Evolutionary conservation across 2,113 vertebrate species (phyloP).

Genomic region (Chionodraco myersi): DNA sequence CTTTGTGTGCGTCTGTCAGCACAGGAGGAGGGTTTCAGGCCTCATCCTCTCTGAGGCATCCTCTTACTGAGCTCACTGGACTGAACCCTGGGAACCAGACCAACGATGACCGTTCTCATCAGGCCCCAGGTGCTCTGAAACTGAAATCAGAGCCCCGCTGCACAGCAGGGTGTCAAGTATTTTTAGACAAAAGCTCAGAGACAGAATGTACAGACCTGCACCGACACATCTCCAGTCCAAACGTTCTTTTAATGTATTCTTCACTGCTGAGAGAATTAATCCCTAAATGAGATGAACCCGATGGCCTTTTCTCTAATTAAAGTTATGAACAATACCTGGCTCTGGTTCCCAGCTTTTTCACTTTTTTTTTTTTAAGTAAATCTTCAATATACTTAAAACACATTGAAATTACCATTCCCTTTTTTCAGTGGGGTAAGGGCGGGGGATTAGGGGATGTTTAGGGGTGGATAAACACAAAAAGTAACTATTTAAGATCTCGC

Average conservation of each 20-base stretch:
- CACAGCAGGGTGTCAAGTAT: slow-evolving; percentile 12
- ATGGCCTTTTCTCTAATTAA: not conserved
- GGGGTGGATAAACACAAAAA: no score
- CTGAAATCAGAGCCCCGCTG: slow-evolving; percentile 53
- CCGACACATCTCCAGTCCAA: not conserved
- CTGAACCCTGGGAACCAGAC: slow-evolving; percentile 59
- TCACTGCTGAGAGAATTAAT: not conserved
- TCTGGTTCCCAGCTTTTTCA: not conserved
- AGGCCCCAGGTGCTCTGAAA: slow-evolving; percentile 20
- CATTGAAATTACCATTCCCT: no score
- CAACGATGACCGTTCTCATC: slow-evolving; percentile 34
- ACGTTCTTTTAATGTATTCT: not conserved
- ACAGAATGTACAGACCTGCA: not conserved
- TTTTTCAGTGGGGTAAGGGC: no score
- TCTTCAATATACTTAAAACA: not conserved
- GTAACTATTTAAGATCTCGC: no score
- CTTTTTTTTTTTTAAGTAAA: not conserved
- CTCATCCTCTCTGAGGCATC: slow-evolving; percentile 32
- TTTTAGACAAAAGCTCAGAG: slow-evolving; percentile 37
- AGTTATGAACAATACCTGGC: not conserved
- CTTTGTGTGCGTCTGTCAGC: slow-evolving; percentile 68
- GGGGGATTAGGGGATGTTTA: no score
- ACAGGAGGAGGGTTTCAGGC: slow-evolving; percentile 56
- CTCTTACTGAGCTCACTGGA: slow-evolving; percentile 41
- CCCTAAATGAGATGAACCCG: not conserved